Evolutionary conservation across 2,113 vertebrate genomes (phyloP).

Genomic region (Xenopus tropicalis): UCB_Xtro_10.0 CM004444.2:87462501-87463000

Average conservation of each 20-base stretch:
- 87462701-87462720: not conserved
- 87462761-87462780: not conserved
- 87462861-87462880: not conserved
- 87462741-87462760: not conserved
- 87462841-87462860: no score
- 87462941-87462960: conserved; percentile 67
- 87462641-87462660: no score
- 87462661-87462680: not conserved
- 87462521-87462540: not conserved
- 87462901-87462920: not conserved
- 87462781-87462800: not conserved
- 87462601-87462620: no score
- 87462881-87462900: not conserved
- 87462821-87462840: not conserved
- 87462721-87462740: no score
- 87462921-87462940: conserved; percentile 16
- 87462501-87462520: no score
- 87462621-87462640: no score
- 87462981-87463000: conserved; percentile 94
- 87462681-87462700: no score
- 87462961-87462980: conserved; percentile 97
- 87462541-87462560: no score
- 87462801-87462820: not conserved
- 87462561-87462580: no score
- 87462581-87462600: no score